Base-by-base conservation (phyloP, 2,113 vertebrate species). In the Natator depressus region DNA sequence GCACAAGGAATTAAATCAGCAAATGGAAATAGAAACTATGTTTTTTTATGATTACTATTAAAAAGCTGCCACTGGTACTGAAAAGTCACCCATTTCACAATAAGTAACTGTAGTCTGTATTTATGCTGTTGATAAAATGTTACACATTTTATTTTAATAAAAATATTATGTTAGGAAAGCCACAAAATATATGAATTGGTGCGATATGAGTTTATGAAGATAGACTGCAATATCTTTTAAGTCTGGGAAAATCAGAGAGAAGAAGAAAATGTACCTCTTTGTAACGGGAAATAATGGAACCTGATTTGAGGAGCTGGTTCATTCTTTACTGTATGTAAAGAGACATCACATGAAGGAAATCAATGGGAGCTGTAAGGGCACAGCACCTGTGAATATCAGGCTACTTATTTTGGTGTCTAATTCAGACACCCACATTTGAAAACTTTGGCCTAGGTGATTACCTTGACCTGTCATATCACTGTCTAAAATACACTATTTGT, bases 381-480 rank as follows among this genome's bases (percentile, higher is more conserved):
- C 93, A 95, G 92, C 87, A 69, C 84, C 95, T 97, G 91, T 83
- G 42, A 65, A 38, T 53, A 59, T 89, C 86, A 86, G 92, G 42
- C 87, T 72, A 85, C 80, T 85, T 82, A 59, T 16, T 92, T 47
- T 27, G 35, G 79, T 0, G 0, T 57, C 86, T 93, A 88, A 94
- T 93, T 92, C 93, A 91, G 82, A 24, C 84, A 93, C 93, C 87
- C 75, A 85, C 96, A 59, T 92, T 93, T 95, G 91, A 87, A 97
- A 96, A 95, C 92, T 89, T 88, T 95, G 95, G 90, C 88, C 89
- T 93, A 93, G 96, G 86, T 88, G 8, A 88, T 94, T 96, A 88
- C 53, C 42, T 29, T 88, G 69, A 95, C 93, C 90, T 89, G 62
- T 84, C 72, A 95, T 50, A 22, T 95, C 93, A 76, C 91, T 95